Base-by-base conservation (phyloP, 2,888 invertebrate species). In the Zonitis immaculata region DNA sequence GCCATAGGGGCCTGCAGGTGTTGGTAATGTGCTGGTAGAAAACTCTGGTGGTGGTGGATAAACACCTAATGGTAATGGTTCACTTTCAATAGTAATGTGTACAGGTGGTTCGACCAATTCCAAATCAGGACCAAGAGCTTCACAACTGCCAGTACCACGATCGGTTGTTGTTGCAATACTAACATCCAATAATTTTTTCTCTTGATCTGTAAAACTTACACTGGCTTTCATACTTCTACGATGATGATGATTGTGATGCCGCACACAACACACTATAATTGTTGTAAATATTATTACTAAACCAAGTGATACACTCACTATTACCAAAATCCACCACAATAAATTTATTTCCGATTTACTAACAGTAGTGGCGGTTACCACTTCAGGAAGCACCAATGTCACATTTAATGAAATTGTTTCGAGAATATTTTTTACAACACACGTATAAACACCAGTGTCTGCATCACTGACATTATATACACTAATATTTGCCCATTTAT, bases 121-220 rank as follows among this genome's bases (percentile, higher is more conserved):
- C 70, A 84, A 74, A 20, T 80, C 80, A 6, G 80, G 77, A 52
- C 83, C 86, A 30, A 84, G 81, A 66, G 73, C 75, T 58, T 76
- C 77, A 60, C 73, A 72, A 62, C 76, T 76, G 14, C 87, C 87
- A 27, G 77, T 83, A 48, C 76, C 81, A 6, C 82, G 76, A 58
- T 82, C 82, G 25, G 82, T 82, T 0, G 85, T 86, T 6, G 86
- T 86, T 11, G 86, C 86, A 30, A 86, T 86, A 61, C 91, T 91
- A 14, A 90, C 84, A 64, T 91, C 91, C 57, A 92, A 78, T 52
- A 92, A 78, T 69, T 91, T 90, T 74, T 92, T 91, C 70, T 92
- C 91, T 77, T 92, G 92, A 68, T 92, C 92, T 44, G 88, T 90
- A 70, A 90, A 90, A 71, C 90, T 91, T 1, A 88, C 83, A 73